Conservation (phyloP, 2,797 vertebrate genomes). For the Galaxias olidus region DNA sequence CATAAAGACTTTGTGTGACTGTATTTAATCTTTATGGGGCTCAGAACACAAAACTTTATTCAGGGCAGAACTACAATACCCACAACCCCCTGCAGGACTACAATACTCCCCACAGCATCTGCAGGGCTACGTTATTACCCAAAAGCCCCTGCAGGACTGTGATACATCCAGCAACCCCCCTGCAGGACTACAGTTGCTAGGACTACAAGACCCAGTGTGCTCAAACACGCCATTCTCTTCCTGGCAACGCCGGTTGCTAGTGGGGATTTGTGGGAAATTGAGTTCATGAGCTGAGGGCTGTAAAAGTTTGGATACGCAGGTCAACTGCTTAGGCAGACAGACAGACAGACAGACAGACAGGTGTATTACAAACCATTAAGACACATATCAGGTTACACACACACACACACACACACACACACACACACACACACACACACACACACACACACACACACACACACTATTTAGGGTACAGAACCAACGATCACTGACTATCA, state of each 20-base stretch:
- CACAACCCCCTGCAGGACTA: background rate
- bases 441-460: no score
- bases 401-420: no score
- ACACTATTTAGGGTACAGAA: no score
- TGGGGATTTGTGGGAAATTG: background rate
- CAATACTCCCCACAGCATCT: no score
- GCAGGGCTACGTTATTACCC: background rate
- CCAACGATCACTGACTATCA: no score
- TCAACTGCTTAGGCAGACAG: no score
- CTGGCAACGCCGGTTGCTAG: background rate
- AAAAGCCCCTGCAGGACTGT: background rate
- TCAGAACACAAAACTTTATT: background rate
- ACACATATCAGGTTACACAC: no score
- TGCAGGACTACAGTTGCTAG: background rate
- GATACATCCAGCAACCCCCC: background rate
- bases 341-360: no score
- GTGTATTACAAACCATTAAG: no score
- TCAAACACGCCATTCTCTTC: no score
- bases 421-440: no score
- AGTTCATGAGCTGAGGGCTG: background rate
- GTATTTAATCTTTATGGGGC: constrained; percentile 9
- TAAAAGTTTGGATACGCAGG: no score
- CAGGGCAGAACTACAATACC: constrained; percentile 9
- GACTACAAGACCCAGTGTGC: background rate
- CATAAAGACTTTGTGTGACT: constrained; percentile 10